Evolutionary conservation across 2,797 vertebrate genomes (phyloP).

Genomic region (Crypturellus tataupa): DNA sequence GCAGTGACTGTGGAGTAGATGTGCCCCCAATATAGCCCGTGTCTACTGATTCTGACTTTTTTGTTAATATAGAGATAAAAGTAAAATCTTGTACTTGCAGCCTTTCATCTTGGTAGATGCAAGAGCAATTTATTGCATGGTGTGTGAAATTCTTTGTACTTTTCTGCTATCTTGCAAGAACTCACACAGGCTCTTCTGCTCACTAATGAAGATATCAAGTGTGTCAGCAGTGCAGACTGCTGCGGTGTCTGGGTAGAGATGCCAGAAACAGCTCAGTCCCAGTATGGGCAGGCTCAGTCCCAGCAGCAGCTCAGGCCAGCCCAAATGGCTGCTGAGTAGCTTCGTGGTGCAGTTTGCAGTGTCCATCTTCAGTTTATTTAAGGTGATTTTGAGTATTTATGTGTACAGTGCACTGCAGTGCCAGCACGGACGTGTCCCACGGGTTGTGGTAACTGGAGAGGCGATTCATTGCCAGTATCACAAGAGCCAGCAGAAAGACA

Average conservation of each 20-base stretch:
- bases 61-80: conserved; percentile 70
- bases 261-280: conserved; percentile 8
- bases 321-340: neutral
- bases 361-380: neutral
- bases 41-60: conserved; percentile 49
- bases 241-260: neutral
- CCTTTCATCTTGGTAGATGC: conserved; percentile 57
- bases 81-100: conserved; percentile 61
- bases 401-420: neutral
- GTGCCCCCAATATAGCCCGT: neutral
- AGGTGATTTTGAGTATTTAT: neutral
- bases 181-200: conserved; percentile 36
- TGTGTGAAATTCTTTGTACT: conserved; percentile 54
- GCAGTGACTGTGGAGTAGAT: conserved; percentile 15
- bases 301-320: neutral
- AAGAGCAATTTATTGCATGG: conserved; percentile 47
- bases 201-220: conserved; percentile 44
- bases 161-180: conserved; percentile 64
- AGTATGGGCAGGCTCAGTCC: neutral
- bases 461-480: neutral
- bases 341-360: neutral
- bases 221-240: neutral
- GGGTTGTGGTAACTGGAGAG: neutral
- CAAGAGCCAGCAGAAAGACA: neutral
- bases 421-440: neutral